Base-by-base conservation (phyloP, 2,113 vertebrate species). In the Onychostoma macrolepis region DNA sequence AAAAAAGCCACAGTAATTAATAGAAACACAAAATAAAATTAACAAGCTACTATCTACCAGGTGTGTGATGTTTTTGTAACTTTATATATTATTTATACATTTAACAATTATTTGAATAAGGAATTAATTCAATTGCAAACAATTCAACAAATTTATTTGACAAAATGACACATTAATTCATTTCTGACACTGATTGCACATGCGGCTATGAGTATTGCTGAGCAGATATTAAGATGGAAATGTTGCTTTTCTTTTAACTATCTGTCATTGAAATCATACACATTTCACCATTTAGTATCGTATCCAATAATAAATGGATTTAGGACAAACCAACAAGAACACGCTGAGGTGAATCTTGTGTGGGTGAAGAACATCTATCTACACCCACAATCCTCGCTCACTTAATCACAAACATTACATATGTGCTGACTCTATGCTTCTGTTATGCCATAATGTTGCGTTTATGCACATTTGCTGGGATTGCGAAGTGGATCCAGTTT, bases 281-380 rank as follows among this genome's bases (percentile, higher is more conserved):
- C 26, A 38, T 30, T 17, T 13, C 10, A 21, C 48, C 17, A 24
- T 24, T 21, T 7, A 33, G 30, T 30, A 19, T 69, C 15, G 21
- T 30, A 21, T 41, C 10, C 50, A 10, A 56, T 6, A 79, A 41
- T 61, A 36, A 58, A 15, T 15, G 21, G 30, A 80, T 58, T 79
- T n/a, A n/a, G 33, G 41, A 75, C 41, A 45, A 26, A 75, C 11
- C 63, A 13, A 41, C 4, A 43, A 36, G 17, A 80, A 8, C 19
- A 38, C 9, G 21, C 48, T 0, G 12, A 28, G 43, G 50, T 48
- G 63, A 76, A 48, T 48, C n/a, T 41, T 38, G 78, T 61, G 53
- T 41, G 78, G 33, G 53, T 61, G 78, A 80, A 61, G 30, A 58
- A 19, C 33, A 63, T 80, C 56, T 28, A 65, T 63, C 24, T 45